Evolutionary conservation across 2,113 vertebrate species (phyloP), one percentile per base, ranked within the genome.

Genomic region (Rhea pennata): DNA sequence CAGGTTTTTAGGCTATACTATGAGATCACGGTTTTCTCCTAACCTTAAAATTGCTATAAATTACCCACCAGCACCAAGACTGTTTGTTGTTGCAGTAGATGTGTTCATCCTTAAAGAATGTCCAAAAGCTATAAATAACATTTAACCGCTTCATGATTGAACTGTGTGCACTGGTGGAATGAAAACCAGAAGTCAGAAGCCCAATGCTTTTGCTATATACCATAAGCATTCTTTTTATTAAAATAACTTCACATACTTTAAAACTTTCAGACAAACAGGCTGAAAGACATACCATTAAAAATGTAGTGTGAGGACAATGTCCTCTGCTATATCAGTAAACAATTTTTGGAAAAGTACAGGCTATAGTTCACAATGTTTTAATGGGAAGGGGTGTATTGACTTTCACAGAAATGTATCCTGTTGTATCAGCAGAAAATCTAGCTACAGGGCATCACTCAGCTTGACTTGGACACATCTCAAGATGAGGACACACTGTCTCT

Each of bases 21-120:
- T 97, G 96, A 97, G 96, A 91, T 97, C 96, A 97, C 91, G 76
- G 51, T 61, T 95, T 97, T 96, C 74, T 88, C 46, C 90, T 89
- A 39, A 89, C 61, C 90, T 90, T 48, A 95, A 94, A 95, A 95
- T 92, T 81, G 71, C 72, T 56, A 86, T 96, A 96, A 97, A 97
- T 96, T 95, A 86, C 71, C 72, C 48, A 58, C 1, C 2, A 94
- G 87, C 78, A 93, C 27, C 87, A 88, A 4, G 80, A 54, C 71
- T 95, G 44, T 93, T 93, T 96, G 84, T 74, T 92, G 95, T 93
- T 82, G 87, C 84, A 91, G 92, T 66, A 33, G 3, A 88, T 83
- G 62, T 67, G 61, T 96, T 97, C 92, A 97, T 87, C 93, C 75
- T 93, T 70, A 79, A 96, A 96, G 88, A 97, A 97, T 96, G 95